phyloP scores from a whole-genome alignment of 2,888 invertebrate genomes.

The Oscheius onirici region DNA sequence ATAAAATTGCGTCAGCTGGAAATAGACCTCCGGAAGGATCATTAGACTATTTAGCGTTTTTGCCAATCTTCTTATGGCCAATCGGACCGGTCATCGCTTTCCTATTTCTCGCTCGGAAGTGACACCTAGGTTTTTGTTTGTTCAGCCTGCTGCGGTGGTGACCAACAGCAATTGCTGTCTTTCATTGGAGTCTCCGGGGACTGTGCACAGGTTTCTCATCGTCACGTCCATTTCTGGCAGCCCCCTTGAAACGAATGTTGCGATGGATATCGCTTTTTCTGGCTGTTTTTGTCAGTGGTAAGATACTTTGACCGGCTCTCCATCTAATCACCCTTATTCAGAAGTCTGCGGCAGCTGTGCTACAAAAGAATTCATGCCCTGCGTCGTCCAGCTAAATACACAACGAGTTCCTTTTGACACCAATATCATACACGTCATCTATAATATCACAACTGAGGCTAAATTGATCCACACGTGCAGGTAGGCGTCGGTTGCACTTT shows the following conservation, averaged over 20 bases:
- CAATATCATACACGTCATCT: slow-evolving; percentile 57
- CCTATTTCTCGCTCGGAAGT: slow-evolving; percentile 32
- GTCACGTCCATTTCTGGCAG: neutral
- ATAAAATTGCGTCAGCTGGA: neutral
- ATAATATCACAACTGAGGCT: slow-evolving; percentile 57
- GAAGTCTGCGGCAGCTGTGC: slow-evolving; percentile 40
- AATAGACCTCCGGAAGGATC: neutral
- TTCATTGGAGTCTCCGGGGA: slow-evolving; percentile 19
- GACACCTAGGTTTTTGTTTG: slow-evolving; percentile 34
- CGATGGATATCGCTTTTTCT: neutral
- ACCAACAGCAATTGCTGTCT: slow-evolving; percentile 28
- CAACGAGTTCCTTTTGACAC: slow-evolving; percentile 58
- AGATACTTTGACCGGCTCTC: neutral
- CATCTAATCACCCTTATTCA: neutral
- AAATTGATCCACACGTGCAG: slow-evolving; percentile 58
- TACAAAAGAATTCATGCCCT: slow-evolving; percentile 52
- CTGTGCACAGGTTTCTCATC: slow-evolving; percentile 20
- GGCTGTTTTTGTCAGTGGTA: slow-evolving; percentile 10
- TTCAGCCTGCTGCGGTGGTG: slow-evolving; percentile 24
- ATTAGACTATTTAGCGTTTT: slow-evolving; percentile 16
- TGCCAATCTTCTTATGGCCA: slow-evolving; percentile 27
- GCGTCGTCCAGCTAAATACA: slow-evolving; percentile 51
- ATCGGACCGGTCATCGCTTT: slow-evolving; percentile 30
- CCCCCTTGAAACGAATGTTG: slow-evolving; percentile 6
- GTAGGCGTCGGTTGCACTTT: slow-evolving; percentile 27